Base-by-base conservation (phyloP, 2,797 vertebrate genomes). In the Poecile montanus region DNA sequence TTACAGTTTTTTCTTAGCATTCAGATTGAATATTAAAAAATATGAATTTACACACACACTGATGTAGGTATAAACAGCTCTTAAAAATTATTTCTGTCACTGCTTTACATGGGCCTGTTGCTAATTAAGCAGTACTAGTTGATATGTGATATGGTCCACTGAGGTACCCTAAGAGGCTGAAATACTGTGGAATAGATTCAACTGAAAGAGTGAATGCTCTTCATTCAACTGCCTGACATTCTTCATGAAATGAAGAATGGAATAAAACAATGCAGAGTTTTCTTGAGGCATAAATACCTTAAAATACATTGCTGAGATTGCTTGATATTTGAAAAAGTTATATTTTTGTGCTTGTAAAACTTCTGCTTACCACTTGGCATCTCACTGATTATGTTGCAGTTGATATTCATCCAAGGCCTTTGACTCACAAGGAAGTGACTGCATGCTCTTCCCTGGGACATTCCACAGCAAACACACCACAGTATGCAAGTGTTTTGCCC, bases 371-470 rank as follows among this genome's bases (percentile, higher is more conserved):
- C 50, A 25, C 57, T 94, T 92, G 91, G 67, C 91, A 71, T 96
- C 48, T 48, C 62, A 26, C 0, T 92, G 91, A 72, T 92, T 56
- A 7, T 85, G 57, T 73, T 94, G 87, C 78, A 74, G 88, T 93
- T 96, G 94, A 90, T 94, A 62, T 2, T 93, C 50, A 68, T 95
- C 94, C 95, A 85, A 94, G 76, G 89, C 57, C 88, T 95, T 96
- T 95, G 96, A 94, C 91, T 96, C 95, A 92, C 82, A 68, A 76
- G 94, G 95, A 96, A 93, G 94, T 95, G 94, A 86, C 91, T 96
- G 83, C 70, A 1, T 79, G 56, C 79, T 95, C 85, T 80, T 80
- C 91, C 54, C 47, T 29, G 79, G 93, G 67, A 23, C 54, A 34
- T 96, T 94, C 76, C 94, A 34, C 83, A 79, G 91, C 65, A 84